Base-by-base conservation (phyloP, 1,140 invertebrate species). In the Brachionus calyciflorus region DNA sequence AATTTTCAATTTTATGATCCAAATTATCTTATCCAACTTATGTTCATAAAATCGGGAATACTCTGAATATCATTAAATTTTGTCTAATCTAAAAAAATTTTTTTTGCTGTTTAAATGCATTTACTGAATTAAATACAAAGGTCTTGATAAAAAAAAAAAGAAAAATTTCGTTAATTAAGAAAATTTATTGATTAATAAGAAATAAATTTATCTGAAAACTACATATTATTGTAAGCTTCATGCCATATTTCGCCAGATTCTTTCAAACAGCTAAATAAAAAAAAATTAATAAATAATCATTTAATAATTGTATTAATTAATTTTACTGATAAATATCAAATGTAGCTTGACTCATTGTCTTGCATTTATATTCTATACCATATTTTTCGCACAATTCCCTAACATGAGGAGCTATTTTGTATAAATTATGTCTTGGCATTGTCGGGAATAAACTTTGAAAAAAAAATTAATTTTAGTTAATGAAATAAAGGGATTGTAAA, bases 221-320 rank as follows among this genome's bases (percentile, higher is more conserved):
- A 12, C 26, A 24, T 55, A 55, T 24, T 12, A 60, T 75, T 30
- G 21, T 84, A 85, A 2, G 84, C 79, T 17, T 81, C 80, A 57
- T 82, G 78, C 84, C 84, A 85, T 24, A 85, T 78, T 70, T 84
- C 81, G 17, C 84, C 84, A 21, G 83, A 84, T 49, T 84, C 79
- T 77, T 83, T 81, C 77, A 85, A 70, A 28, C 82, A 80, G 46
- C 55, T 60, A 33, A 6, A 17, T 30, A 60, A 30, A 60, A 14
- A 3, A 60, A 60, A n/a, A 53, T 53, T 21, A 30, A n/a, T n/a
- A 17, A 60, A 37, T 14, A 12, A 30, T 60, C 17, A 21, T 19
- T 26, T 26, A 55, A 55, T 9, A 14, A 30, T 24, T 14, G 26
- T 24, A 55, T 24, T 26, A 55, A 30, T 2, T 26, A 26, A 26